Evolutionary conservation across 2,797 vertebrate species (phyloP).

Genomic region (Enteromius unitaeniatus): DNA sequence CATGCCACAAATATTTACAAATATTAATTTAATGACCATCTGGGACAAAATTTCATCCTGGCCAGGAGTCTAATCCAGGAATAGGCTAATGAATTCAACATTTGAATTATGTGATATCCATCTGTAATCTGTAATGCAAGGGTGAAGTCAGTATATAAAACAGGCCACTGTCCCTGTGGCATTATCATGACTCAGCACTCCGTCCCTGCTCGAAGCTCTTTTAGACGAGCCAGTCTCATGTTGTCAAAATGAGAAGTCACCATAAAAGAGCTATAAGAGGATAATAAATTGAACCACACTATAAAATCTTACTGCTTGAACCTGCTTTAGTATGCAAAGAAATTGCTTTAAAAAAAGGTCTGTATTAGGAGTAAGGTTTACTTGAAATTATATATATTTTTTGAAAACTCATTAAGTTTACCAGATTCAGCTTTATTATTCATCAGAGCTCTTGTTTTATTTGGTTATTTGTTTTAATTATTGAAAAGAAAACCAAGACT

Average conservation of each 20-base stretch:
- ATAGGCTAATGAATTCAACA: background rate
- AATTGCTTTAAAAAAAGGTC: background rate
- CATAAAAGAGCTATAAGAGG: conserved; percentile 7
- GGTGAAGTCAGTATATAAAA: background rate
- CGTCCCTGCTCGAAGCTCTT: background rate
- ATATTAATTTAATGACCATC: no score
- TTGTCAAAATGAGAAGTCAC: conserved; percentile 4
- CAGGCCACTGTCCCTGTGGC: background rate
- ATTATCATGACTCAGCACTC: conserved; percentile 2
- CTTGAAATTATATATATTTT: background rate
- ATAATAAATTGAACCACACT: conserved; percentile 1
- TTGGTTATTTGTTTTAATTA: background rate
- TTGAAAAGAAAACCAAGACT: background rate
- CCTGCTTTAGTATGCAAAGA: background rate
- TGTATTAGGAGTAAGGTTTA: background rate
- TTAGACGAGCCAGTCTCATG: background rate
- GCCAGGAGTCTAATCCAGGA: no score
- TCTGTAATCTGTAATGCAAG: background rate
- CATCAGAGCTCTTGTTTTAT: background rate
- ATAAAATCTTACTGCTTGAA: background rate
- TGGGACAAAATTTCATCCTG: no score
- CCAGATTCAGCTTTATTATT: no score
- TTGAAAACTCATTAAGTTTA: background rate
- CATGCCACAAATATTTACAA: no score
- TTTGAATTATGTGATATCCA: background rate